A percentile compares a stretch with the other conserved stretches of the same genome.
Evolutionary conservation across 2,113 vertebrate species (phyloP).

Genomic region (Chlamydotis undulata): DNA sequence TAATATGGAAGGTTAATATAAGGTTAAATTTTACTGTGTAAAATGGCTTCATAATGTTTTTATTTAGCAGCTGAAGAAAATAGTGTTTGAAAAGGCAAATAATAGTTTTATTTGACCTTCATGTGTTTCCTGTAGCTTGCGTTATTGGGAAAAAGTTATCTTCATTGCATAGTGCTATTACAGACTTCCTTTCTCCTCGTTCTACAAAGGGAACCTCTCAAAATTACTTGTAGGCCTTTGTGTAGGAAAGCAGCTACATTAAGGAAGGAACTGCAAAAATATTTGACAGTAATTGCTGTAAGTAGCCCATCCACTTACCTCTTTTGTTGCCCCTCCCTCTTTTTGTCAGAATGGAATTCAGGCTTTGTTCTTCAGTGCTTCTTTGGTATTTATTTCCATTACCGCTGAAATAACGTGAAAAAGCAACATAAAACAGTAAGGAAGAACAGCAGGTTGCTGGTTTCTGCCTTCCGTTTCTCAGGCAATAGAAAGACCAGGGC

Average conservation of each 20-base stretch:
- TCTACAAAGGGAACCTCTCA: not conserved
- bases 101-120: constrained; percentile 61
- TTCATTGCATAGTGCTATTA: constrained; percentile 19
- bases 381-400: not conserved
- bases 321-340: not conserved
- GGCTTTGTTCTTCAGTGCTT: not conserved
- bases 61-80: constrained; percentile 73
- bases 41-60: constrained; percentile 74
- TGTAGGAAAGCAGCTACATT: constrained; percentile 15
- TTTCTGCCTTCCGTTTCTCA: not conserved
- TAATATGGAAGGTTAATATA: constrained; percentile 81
- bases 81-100: constrained; percentile 67
- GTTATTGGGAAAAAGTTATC: constrained; percentile 49
- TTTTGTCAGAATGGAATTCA: not conserved
- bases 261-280: constrained; percentile 52
- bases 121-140: constrained; percentile 34
- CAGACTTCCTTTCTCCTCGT: not conserved
- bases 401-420: not conserved
- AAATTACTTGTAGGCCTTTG: constrained; percentile 11
- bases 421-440: not conserved
- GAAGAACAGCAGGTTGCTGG: not conserved
- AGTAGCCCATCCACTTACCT: not conserved
- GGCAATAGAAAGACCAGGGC: not conserved
- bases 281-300: constrained; percentile 41
- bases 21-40: constrained; percentile 76